Evolutionary conservation across 30 jellyfish, hydroid and myxozoan genomes (phyloP), one percentile per base, ranked within the genome.

Genomic region (Hydractinia echinata): DNA sequence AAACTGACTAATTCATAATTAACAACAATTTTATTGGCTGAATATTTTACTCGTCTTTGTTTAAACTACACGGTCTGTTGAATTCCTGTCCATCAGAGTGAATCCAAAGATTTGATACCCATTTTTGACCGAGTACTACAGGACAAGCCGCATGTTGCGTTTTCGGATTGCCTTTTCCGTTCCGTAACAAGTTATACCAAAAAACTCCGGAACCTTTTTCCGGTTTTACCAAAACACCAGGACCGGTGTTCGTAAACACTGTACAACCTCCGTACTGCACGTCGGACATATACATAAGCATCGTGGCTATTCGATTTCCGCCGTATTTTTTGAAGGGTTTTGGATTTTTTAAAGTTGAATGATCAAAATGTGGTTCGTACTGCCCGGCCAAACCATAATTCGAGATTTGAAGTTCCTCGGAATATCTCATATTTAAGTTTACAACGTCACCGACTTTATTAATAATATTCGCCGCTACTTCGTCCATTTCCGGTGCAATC

Each of bases 341-440:
- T 5, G 92, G 72, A 8, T 64, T 53, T 4, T 61, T 53, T 20
- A 83, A 95, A 83, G 89, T 69, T 9, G 98, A 88, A 54, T 86
- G 82, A 60, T 92, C 98, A 79, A 61, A 92, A 76, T 92, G 98
- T 48, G 98, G 96, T 68, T 55, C 92, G 73, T 92, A 92, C 20
- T 85, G 98, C 4, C 98, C 98, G 10, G 96, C 98, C 10, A 92
- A 76, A 15, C 98, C 98, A 67, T 92, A 92, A 79, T 92, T 92
- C 19, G 61, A 86, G 54, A 92, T 87, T 67, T 86, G 98, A 50
- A 92, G 60, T 48, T 91, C 90, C 74, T 92, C 98, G 13, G 96
- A 83, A 56, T 81, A 92, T 84, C 87, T 82, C 87, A 92, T 66
- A 76, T 92, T 94, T 50, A 92, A 85, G 71, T 89, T 89, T 21